phyloP scores from a whole-genome alignment of 64 coral and sea anemone species.

The Montipora efflorescens region DNA sequence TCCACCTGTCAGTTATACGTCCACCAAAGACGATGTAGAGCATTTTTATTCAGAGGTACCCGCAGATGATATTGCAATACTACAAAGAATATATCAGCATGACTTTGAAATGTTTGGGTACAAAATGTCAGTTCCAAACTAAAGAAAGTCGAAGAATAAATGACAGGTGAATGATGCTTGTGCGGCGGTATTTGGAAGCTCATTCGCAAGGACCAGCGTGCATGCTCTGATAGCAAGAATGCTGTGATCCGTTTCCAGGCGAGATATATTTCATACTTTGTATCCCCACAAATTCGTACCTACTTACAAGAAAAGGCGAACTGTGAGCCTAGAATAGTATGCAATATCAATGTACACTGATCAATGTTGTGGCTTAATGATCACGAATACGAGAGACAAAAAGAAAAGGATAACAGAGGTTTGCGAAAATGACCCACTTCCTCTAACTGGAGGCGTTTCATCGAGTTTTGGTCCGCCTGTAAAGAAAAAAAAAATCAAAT shows the following conservation, averaged over 20 bases:
- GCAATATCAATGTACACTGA: neutral
- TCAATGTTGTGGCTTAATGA: neutral
- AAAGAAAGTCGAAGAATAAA: no score
- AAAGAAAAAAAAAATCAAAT: neutral
- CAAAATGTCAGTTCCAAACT: neutral
- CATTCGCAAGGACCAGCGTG: no score
- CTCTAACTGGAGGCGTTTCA: neutral
- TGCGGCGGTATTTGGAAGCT: no score
- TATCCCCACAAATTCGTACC: no score
- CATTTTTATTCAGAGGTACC: constrained; percentile 22
- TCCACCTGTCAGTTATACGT: constrained; percentile 6
- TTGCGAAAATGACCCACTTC: neutral
- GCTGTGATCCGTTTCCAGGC: no score
- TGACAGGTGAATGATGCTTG: no score
- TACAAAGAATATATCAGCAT: neutral
- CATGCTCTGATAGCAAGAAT: no score
- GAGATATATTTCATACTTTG: no score
- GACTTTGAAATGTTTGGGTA: constrained; percentile 59
- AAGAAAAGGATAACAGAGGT: neutral
- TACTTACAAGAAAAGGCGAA: no score
- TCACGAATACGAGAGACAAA: neutral
- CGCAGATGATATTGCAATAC: neutral
- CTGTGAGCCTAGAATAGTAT: no score
- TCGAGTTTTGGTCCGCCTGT: neutral
- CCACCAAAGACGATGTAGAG: neutral